Percentiles rank a stretch among this genome's conserved stretches.
phyloP scores from a whole-genome alignment of 2,888 invertebrate species.

The Napeogenes sylphis region DNA sequence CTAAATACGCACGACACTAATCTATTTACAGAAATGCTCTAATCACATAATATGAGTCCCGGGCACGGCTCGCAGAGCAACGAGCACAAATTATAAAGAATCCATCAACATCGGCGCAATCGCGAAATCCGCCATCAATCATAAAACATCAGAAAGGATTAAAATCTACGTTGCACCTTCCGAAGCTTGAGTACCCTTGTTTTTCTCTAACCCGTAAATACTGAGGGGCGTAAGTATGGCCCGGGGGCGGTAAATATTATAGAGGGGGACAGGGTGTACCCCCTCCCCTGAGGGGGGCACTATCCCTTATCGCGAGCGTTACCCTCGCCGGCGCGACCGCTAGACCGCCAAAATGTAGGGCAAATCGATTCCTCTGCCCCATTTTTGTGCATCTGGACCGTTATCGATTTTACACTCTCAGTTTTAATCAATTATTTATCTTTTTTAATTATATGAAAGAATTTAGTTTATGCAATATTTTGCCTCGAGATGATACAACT shows the following conservation, averaged over 20 bases:
- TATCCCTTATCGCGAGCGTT: constrained; percentile 78
- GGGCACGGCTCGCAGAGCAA: constrained; percentile 48
- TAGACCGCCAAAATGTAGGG: constrained; percentile 75
- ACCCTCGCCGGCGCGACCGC: constrained; percentile 72
- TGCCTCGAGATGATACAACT: constrained; percentile 10
- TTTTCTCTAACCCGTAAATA: constrained; percentile 78
- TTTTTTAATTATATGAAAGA: neutral
- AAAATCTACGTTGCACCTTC: constrained; percentile 79
- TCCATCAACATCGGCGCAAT: constrained; percentile 72
- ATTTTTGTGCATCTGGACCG: constrained; percentile 78
- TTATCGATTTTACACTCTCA: constrained; percentile 61
- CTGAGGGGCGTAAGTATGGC: constrained; percentile 78
- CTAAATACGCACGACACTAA: constrained; percentile 25
- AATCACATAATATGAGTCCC: constrained; percentile 52
- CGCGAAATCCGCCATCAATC: constrained; percentile 77
- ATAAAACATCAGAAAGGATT: constrained; percentile 78
- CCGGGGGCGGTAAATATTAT: constrained; percentile 78
- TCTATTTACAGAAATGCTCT: constrained; percentile 33
- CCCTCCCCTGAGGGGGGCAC: constrained; percentile 67
- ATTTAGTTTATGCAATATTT: neutral
- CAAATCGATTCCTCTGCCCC: constrained; percentile 76
- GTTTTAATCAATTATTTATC: constrained; percentile 31
- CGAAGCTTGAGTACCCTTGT: constrained; percentile 77
- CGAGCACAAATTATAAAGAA: constrained; percentile 63
- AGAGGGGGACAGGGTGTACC: constrained; percentile 61